Evolutionary conservation across 2,797 vertebrate species (phyloP).

Genomic region (Spinus pinus): DNA sequence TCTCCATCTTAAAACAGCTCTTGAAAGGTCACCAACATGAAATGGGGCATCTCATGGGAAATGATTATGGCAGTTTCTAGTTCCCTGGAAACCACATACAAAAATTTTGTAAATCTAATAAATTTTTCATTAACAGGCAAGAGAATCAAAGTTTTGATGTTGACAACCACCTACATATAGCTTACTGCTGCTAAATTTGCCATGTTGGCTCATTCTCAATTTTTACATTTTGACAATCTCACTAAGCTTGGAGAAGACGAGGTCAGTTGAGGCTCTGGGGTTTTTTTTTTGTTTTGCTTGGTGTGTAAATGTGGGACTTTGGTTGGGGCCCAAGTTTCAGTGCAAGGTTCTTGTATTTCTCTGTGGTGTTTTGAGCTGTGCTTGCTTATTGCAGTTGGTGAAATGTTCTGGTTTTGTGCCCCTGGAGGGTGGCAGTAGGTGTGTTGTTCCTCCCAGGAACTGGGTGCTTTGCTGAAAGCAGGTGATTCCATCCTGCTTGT

Average conservation of each 20-base stretch:
- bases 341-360: not conserved
- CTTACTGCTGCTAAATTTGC: not conserved
- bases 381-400: not conserved
- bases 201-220: fast-evolving
- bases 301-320: not conserved
- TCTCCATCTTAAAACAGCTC: not conserved
- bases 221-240: not conserved
- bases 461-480: not conserved
- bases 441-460: not conserved
- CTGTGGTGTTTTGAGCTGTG: not conserved
- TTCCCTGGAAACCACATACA: not conserved
- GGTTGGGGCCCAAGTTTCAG: not conserved
- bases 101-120: not conserved
- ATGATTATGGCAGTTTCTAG: not conserved
- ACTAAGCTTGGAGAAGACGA: not conserved
- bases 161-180: not conserved
- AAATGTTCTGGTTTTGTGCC: not conserved
- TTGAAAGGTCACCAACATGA: not conserved
- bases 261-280: not conserved
- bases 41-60: not conserved
- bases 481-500: not conserved
- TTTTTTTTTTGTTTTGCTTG: not conserved
- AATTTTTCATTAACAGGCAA: not conserved
- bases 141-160: not conserved
- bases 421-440: not conserved